Evolutionary conservation across 2,797 vertebrate species (phyloP).

Genomic region (Prionace glauca): DNA sequence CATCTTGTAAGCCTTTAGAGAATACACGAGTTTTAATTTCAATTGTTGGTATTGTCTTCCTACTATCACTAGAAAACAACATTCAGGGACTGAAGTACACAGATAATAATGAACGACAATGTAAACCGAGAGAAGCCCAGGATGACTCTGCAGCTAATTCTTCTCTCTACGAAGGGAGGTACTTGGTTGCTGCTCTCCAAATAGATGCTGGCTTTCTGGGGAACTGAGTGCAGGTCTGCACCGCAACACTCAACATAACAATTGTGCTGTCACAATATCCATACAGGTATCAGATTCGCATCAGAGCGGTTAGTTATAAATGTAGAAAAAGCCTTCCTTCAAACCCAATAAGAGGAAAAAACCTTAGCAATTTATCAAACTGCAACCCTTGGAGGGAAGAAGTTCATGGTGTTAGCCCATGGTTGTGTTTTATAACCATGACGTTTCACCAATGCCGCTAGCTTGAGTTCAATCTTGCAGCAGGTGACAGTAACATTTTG

Average conservation of each 20-base stretch:
- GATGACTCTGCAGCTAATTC: background rate
- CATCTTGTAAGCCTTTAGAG: background rate
- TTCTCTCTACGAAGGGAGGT: background rate
- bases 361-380: too few relatives aligned
- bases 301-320: too few relatives aligned
- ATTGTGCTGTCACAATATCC: background rate
- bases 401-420: too few relatives aligned
- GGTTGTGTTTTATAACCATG: too few relatives aligned
- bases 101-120: too few relatives aligned
- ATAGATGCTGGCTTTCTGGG: background rate
- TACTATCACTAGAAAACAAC: background rate
- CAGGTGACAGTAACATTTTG: too few relatives aligned
- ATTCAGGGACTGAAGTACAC: background rate
- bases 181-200: background rate
- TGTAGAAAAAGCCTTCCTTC: too few relatives aligned
- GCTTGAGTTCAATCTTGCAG: too few relatives aligned
- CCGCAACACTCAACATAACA: background rate
- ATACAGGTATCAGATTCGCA: background rate
- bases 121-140: too few relatives aligned
- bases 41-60: background rate
- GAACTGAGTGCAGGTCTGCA: background rate
- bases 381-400: too few relatives aligned
- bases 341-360: too few relatives aligned
- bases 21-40: background rate
- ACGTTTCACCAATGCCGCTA: too few relatives aligned